Evolutionary conservation across 53 echinoderm and acorn worm species (phyloP), one percentile per base, ranked within the genome.

Genomic region (Holothuria scabra): DNA sequence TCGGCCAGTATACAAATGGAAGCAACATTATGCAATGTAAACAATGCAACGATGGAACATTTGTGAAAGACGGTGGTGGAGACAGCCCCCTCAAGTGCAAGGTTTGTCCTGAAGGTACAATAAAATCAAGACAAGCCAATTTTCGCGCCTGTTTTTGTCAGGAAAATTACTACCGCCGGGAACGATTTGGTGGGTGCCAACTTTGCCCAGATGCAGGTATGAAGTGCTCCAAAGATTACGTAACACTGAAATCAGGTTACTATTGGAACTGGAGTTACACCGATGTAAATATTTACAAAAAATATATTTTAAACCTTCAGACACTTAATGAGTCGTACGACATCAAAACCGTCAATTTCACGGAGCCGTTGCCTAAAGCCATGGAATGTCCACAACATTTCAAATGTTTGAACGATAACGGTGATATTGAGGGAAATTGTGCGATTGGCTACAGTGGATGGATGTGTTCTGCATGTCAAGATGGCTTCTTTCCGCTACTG

Each of bases 81-180:
- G 38, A 31, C 61, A 33, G 18, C 29, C 29, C 59, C 34, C 80
- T 60, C 18, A 33, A 80, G 30, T 80, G 80, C 30, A 11, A 80
- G 60, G 80, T 80, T 21, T 80, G 80, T 60, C 80, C 80, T 5
- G 61, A 60, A n/a, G 80, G 80, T 32, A n/a, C n/a, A n/a, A n/a
- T n/a, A n/a, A n/a, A n/a, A n/a, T n/a, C n/a, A n/a, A n/a, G n/a
- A n/a, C n/a, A 80, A 34, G 80, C 80, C 18, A 41, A 35, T 21
- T 80, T 34, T 80, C 80, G 80, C 57, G 80, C 80, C 8, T 80
- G 80, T 57, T 80, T 80, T 30, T 80, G 80, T 20, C 11, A 33
- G 29, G 29, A 59, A 5, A 61, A 61, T 33, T 60, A 60, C 25
- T 80, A 37, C 1, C 80, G 80, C 33, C 31, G 32, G 33, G 61